A percentile compares a stretch with the other conserved stretches of the same genome.
phyloP scores from a whole-genome alignment of 1,140 invertebrate species.

The Bombus pyrosoma region DNA sequence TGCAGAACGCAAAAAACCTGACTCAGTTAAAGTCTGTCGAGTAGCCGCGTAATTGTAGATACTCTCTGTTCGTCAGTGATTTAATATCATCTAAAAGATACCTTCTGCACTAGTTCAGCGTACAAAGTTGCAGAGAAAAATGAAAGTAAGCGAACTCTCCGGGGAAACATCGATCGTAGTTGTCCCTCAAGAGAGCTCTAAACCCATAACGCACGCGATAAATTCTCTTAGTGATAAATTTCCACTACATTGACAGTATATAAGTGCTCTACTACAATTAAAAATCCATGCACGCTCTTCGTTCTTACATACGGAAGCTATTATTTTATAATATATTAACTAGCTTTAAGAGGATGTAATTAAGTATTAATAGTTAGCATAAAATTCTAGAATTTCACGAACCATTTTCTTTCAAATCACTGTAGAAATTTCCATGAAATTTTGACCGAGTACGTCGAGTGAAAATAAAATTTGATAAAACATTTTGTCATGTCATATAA shows the following conservation, averaged over 20 bases:
- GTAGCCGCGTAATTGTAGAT: not conserved
- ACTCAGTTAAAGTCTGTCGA: not conserved
- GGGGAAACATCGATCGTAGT: conserved; percentile 19
- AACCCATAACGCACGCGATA: conserved; percentile 17
- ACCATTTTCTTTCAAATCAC: not conserved
- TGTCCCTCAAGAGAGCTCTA: conserved; percentile 14
- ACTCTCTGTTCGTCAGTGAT: not conserved
- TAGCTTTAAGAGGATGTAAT: not conserved
- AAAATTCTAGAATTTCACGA: not conserved
- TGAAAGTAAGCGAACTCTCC: conserved; percentile 24
- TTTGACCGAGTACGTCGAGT: no score
- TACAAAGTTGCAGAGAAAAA: conserved; percentile 8
- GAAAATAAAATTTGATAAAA: not conserved
- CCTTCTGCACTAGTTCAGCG: not conserved
- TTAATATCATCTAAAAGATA: conserved; percentile 17
- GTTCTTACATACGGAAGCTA: not conserved
- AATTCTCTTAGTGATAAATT: conserved; percentile 6
- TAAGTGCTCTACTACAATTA: not conserved
- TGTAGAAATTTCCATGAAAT: not conserved
- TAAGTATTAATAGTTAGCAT: not conserved
- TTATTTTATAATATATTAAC: not conserved
- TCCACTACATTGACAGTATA: not conserved
- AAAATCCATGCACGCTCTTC: not conserved
- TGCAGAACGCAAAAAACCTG: no score
- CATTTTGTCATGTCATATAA: no score